Evolutionary conservation across 2,797 vertebrate species (phyloP), one percentile per base, ranked within the genome.

Genomic region (Austrolebias charrua): DNA sequence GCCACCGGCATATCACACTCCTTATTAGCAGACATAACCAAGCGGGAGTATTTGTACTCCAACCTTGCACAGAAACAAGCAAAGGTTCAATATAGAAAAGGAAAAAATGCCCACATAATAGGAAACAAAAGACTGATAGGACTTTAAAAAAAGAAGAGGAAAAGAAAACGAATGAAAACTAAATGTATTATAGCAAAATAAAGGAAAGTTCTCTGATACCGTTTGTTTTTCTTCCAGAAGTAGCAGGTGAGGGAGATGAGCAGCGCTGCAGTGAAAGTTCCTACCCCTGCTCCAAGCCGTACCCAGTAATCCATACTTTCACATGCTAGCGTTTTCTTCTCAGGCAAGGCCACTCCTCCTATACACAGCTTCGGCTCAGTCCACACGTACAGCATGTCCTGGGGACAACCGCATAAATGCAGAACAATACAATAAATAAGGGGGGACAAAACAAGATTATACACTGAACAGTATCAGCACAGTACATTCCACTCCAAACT

Each of bases 171-270:
- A n/a, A n/a, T n/a, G n/a, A n/a, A n/a, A n/a, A n/a, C n/a, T n/a
- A n/a, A n/a, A n/a, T n/a, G n/a, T n/a, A n/a, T n/a, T n/a, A n/a
- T n/a, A n/a, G n/a, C 1, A 24, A 51, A 46, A 14, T 24, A 61
- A 40, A 10, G 4, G 12, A 1, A 6, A 50, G 11, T 13, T 9
- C 14, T 61, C 33, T 12, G 11, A 4, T 86, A 98, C 97, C 95
- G 95, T 86, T 96, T 95, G 84, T 98, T 99, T 81, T 98, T 99
- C 79, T 98, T 98, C 97, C 97, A 99, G 90, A 99, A 98, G 88
- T 98, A 97, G 84, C 95, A 98, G 66, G 95, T 98, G 78, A 99
- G 90, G 54, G 93, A 94, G 79, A 98, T 71, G 15, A 99, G 95
- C 48, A 99, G 86, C 69, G 94, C 91, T 0, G 96, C 96, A 15